Evolutionary conservation across 2,888 invertebrate genomes (phyloP).

Genomic region (Tinea pellionella): DNA sequence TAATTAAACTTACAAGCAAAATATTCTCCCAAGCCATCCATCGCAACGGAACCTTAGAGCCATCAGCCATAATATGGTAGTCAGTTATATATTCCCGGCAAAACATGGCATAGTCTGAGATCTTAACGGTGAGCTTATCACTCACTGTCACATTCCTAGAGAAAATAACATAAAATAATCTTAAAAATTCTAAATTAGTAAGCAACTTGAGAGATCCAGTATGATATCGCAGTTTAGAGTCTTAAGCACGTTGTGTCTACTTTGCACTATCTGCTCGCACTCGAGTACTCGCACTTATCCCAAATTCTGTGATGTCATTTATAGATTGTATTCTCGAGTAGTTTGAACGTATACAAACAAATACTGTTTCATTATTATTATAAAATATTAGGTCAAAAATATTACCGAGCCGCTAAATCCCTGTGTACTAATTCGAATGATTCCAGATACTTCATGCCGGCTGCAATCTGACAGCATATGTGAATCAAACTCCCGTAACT

Average conservation of each 20-base stretch:
- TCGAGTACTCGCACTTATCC: too few relatives aligned
- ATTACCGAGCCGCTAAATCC: constrained; percentile 86
- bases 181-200: background rate
- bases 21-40: constrained; percentile 96
- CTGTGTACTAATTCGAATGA: constrained; percentile 90
- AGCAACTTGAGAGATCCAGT: background rate
- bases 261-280: too few relatives aligned
- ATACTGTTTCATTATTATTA: too few relatives aligned
- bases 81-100: constrained; percentile 82
- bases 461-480: constrained; percentile 89
- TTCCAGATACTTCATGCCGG: constrained; percentile 94
- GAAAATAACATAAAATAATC: constrained; percentile 18
- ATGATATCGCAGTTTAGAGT: too few relatives aligned
- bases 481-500: constrained; percentile 87
- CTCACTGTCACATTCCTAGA: constrained; percentile 88
- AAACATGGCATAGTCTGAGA: constrained; percentile 89
- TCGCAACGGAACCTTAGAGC: constrained; percentile 84
- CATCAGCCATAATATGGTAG: constrained; percentile 87
- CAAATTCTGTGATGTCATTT: too few relatives aligned
- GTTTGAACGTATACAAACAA: too few relatives aligned
- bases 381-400: too few relatives aligned
- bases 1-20: constrained; percentile 71
- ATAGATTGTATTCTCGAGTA: too few relatives aligned
- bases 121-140: constrained; percentile 81
- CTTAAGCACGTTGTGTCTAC: too few relatives aligned